Conservation (phyloP, 2,888 invertebrate species). For the Barypeithes pellucidus region DNA sequence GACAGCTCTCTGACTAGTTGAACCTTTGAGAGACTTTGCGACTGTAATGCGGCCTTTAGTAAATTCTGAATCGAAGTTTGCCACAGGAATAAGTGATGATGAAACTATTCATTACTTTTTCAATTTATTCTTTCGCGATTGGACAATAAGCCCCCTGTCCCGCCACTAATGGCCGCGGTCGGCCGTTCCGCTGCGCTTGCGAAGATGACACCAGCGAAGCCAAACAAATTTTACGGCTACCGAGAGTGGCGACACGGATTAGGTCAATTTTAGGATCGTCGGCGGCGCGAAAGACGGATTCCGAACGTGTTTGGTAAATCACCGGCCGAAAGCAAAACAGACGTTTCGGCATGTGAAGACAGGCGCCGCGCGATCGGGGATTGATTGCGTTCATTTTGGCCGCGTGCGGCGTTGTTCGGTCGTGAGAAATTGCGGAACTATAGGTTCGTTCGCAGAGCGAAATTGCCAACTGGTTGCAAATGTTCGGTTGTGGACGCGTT, state of each 20-base stretch:
- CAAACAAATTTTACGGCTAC: conserved; percentile 11
- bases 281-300: conserved; percentile 14
- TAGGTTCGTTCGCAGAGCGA: too few relatives aligned
- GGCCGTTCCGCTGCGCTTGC: background rate
- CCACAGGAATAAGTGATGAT: too few relatives aligned
- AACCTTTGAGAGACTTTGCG: too few relatives aligned
- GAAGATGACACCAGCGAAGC: conserved; percentile 4
- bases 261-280: conserved; percentile 16
- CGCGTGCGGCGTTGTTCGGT: conserved; percentile 8
- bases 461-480: too few relatives aligned
- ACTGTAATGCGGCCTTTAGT: too few relatives aligned
- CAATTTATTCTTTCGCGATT: too few relatives aligned
- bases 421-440: background rate
- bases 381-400: background rate
- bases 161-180: background rate
- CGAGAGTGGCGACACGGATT: conserved; percentile 24
- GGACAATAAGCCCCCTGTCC: background rate
- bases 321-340: conserved; percentile 18
- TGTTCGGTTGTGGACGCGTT: too few relatives aligned
- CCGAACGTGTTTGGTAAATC: conserved; percentile 18
- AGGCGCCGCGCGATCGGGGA: conserved; percentile 8
- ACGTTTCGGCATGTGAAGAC: conserved; percentile 20
- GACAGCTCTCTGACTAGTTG: too few relatives aligned
- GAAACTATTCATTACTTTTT: too few relatives aligned
- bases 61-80: too few relatives aligned